Percentiles rank a stretch among this genome's conserved stretches.
Conservation (phyloP, 1,140 invertebrate genomes). For the Wiebesia pumilae region DNA sequence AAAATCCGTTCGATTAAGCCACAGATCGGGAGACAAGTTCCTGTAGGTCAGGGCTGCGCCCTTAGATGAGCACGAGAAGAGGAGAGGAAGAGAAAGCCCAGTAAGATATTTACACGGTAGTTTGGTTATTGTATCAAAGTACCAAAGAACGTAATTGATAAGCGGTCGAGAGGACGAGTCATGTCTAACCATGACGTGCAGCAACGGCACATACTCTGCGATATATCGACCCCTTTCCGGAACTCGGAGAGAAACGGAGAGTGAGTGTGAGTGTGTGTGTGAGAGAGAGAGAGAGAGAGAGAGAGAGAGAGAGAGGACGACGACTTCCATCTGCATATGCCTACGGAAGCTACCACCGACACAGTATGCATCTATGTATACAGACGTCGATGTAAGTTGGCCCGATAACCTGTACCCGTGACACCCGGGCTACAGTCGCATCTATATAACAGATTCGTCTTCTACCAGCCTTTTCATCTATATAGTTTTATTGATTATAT, state of each 20-base stretch:
- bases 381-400: neutral
- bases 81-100: neutral
- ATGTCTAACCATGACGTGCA: conserved; percentile 1
- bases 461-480: neutral
- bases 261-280: neutral
- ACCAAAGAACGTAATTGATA: conserved; percentile 59
- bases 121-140: conserved; percentile 57
- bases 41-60: neutral
- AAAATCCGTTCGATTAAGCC: neutral
- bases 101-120: conserved; percentile 47
- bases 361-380: neutral
- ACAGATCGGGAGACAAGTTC: too few relatives aligned
- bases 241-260: neutral
- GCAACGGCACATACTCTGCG: neutral
- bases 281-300: neutral
- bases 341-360: neutral
- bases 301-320: conserved; percentile 5
- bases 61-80: neutral
- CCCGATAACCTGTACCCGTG: neutral
- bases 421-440: neutral
- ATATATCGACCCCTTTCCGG: conserved; percentile 33
- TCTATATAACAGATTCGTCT: neutral
- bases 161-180: conserved; percentile 35
- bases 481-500: neutral
- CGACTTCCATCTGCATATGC: conserved; percentile 10